Evolutionary conservation across 1,140 invertebrate genomes (phyloP).

Genomic region (Plectrocnemia conspersa): DNA sequence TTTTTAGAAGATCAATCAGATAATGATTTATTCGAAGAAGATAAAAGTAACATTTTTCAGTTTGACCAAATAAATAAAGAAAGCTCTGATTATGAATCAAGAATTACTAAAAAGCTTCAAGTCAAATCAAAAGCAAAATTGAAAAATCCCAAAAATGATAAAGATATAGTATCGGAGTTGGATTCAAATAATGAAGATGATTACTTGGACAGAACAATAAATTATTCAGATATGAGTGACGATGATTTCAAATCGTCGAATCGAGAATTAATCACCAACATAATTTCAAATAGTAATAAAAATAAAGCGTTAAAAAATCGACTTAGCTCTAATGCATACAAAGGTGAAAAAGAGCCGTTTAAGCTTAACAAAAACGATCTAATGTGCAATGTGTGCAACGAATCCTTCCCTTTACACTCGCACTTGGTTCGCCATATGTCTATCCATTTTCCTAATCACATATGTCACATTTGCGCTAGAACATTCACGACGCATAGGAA

Average conservation of each 20-base stretch:
- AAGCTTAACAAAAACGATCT: background rate
- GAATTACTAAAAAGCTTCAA: too few relatives aligned
- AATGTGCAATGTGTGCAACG: slow-evolving; percentile 9
- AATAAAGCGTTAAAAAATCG: background rate
- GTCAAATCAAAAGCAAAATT: too few relatives aligned
- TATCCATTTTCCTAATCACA: slow-evolving; percentile 10
- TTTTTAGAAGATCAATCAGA: background rate
- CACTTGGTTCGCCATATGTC: slow-evolving; percentile 6
- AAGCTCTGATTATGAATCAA: too few relatives aligned
- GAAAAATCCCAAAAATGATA: too few relatives aligned
- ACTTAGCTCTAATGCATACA: too few relatives aligned
- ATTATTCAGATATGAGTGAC: background rate
- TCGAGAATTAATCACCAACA: background rate
- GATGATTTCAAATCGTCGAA: too few relatives aligned
- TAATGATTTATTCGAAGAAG: too few relatives aligned
- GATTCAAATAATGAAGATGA: slow-evolving; percentile 1
- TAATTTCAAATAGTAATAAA: background rate
- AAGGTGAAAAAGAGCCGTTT: slow-evolving; percentile 5
- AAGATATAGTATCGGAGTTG: background rate
- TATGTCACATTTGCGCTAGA: slow-evolving; percentile 7
- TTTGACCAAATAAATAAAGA: too few relatives aligned
- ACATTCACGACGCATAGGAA: background rate
- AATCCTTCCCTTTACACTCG: slow-evolving; percentile 5
- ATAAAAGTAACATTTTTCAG: too few relatives aligned
- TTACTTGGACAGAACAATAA: background rate